phyloP scores from a whole-genome alignment of 2,797 vertebrate species.

The Pseudochirops corinnae region DNA sequence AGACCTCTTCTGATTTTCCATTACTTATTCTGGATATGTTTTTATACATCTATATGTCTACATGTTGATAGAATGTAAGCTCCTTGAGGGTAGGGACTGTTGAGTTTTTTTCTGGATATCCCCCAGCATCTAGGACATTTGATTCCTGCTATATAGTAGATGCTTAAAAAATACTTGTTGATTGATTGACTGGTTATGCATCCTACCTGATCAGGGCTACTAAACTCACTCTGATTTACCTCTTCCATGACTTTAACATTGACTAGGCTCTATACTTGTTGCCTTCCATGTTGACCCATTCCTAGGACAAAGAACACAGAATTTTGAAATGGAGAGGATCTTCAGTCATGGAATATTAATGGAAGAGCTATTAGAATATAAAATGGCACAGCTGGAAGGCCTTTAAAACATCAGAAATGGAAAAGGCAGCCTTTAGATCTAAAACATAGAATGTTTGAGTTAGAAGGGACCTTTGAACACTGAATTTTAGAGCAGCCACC shows the following conservation, averaged over 20 bases:
- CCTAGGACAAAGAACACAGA: not conserved
- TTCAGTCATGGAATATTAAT: not conserved
- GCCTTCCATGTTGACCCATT: not conserved
- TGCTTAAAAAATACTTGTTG: not conserved
- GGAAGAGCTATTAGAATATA: not conserved
- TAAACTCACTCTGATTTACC: not conserved
- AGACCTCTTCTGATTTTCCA: constrained; percentile 26
- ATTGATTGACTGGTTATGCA: not conserved
- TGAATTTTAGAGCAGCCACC: not conserved
- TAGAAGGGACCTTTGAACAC: not conserved
- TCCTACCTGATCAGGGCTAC: constrained; percentile 4
- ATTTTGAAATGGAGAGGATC: not conserved
- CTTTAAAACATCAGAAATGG: not conserved
- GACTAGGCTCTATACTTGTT: not conserved
- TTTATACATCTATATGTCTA: not conserved
- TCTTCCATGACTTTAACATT: not conserved
- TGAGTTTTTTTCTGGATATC: not conserved
- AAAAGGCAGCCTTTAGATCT: not conserved
- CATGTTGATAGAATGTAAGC: not conserved
- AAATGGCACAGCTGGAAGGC: not conserved
- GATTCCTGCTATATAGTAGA: not conserved
- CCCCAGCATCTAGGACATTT: not conserved
- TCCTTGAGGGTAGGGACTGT: not conserved
- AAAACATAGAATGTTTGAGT: not conserved
- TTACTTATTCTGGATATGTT: not conserved